Conservation (phyloP, 2,888 invertebrate species). For the Plusia festucae region DNA sequence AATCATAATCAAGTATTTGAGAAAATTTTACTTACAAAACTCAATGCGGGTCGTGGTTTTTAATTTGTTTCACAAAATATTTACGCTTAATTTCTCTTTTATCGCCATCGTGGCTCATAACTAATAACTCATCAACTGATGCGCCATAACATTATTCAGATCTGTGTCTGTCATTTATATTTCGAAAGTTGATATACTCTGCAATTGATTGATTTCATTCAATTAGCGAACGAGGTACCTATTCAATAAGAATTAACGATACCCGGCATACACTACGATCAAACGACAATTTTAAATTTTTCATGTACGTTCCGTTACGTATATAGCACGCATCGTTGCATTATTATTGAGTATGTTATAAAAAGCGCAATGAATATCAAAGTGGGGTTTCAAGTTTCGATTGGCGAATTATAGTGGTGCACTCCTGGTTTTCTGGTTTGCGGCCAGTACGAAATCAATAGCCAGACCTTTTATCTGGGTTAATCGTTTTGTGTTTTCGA, state of each 20-base stretch:
- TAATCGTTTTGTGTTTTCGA: constrained; percentile 73
- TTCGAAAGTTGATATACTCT: constrained; percentile 37
- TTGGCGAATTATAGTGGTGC: constrained; percentile 32
- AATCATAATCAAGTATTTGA: background rate
- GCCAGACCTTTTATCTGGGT: constrained; percentile 67
- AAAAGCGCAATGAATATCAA: constrained; percentile 38
- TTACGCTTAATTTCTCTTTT: background rate
- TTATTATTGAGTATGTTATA: background rate
- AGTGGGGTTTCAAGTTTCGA: constrained; percentile 26
- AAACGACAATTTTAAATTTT: constrained; percentile 13
- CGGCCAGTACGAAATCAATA: constrained; percentile 66
- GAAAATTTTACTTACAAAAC: too few relatives aligned
- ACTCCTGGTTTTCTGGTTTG: constrained; percentile 64
- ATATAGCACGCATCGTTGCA: background rate
- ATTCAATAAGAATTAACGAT: constrained; percentile 73
- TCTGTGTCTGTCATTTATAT: constrained; percentile 30
- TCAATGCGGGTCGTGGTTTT: background rate
- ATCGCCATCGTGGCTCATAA: constrained; percentile 10
- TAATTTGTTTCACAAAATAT: background rate
- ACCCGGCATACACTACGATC: constrained; percentile 28
- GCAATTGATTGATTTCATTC: constrained; percentile 66
- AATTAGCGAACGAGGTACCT: constrained; percentile 69
- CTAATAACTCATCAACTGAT: constrained; percentile 19
- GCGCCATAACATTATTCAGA: constrained; percentile 16
- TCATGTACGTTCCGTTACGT: constrained; percentile 29